Evolutionary conservation across 2,888 invertebrate species (phyloP).

Genomic region (Teleogryllus oceanicus): DNA sequence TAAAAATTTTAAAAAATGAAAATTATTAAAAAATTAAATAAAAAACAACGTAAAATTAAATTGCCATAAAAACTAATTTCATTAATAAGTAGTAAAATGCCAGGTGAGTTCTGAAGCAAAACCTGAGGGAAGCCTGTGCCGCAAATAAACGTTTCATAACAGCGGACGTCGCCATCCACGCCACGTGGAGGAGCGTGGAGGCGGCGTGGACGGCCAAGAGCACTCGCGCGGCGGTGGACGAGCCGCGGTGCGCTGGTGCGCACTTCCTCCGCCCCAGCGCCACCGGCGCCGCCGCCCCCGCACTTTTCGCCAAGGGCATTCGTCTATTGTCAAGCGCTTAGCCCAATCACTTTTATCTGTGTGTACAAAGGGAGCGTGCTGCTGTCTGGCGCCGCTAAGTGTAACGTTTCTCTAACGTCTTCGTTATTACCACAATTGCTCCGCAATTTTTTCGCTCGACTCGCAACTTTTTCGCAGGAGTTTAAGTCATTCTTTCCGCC

Average conservation of each 20-base stretch:
- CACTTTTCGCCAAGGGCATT: not conserved
- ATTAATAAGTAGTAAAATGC: too few species aligned
- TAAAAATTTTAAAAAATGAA: too few species aligned
- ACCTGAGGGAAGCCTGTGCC: too few species aligned
- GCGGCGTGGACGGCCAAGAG: too few species aligned
- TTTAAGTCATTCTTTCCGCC: not conserved
- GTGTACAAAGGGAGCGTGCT: slow-evolving; percentile 6
- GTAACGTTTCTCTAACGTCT: not conserved
- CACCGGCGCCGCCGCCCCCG: not conserved
- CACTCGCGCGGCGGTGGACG: not conserved
- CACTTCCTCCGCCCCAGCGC: not conserved
- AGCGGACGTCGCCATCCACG: too few species aligned
- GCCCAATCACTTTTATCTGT: not conserved
- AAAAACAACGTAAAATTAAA: too few species aligned
- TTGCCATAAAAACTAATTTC: too few species aligned
- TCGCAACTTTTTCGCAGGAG: not conserved
- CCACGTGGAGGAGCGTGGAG: too few species aligned
- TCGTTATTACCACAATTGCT: not conserved
- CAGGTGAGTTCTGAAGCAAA: too few species aligned
- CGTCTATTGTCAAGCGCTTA: not conserved
- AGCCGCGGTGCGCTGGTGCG: not conserved
- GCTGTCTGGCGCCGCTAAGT: not conserved
- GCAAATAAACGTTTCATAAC: too few species aligned
- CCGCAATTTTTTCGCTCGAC: not conserved
- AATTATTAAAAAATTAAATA: too few species aligned